Evolutionary conservation across 2,113 vertebrate genomes (phyloP), one percentile per base, ranked within the genome.

Genomic region (Datnioides undecimradiatus): DNA sequence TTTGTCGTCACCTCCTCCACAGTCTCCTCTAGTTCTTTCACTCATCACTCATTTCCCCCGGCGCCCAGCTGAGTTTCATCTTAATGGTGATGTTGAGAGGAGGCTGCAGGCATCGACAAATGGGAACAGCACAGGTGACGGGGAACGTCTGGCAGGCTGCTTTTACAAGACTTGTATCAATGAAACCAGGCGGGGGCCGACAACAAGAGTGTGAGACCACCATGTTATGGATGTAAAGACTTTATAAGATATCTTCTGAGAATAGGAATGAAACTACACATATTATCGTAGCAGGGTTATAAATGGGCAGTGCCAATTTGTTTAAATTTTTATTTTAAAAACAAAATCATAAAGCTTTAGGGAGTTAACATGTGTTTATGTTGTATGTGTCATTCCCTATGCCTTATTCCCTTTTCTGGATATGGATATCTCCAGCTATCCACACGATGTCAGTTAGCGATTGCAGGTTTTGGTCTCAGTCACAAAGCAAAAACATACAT

Each of bases 11-110:
- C 59, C 79, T 67, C 60, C 67, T 55, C 41, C 31, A 16, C 12
- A 3, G 27, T 29, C 38, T 9, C 67, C 71, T 49, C 71, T 16
- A 17, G 33, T 60, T 62, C 45, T 48, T 59, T 91, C 88, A 79
- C 79, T 91, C 83, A 77, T 73, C 84, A 59, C 67, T 55, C 2
- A 21, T 52, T 76, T 79, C 55, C 64, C 64, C 54, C 66, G 3
- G 59, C 43, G 43, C 69, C 45, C 48, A 59, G 70, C 73, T 38
- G 40, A 52, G 79, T 5, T 51, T 58, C 67, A 34, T 58, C 29
- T 23, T 78, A 66, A 75, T 67, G 73, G 21, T 12, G 46, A 69
- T 71, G 85, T 49, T 80, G 63, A 84, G 48, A 73, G 25, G 45
- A 66, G 59, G 60, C 49, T 52, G 69, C 33, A 54, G 48, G 69